Base-by-base conservation (phyloP, 2,797 vertebrate genomes). In the Syngnathus rostellatus region DNA sequence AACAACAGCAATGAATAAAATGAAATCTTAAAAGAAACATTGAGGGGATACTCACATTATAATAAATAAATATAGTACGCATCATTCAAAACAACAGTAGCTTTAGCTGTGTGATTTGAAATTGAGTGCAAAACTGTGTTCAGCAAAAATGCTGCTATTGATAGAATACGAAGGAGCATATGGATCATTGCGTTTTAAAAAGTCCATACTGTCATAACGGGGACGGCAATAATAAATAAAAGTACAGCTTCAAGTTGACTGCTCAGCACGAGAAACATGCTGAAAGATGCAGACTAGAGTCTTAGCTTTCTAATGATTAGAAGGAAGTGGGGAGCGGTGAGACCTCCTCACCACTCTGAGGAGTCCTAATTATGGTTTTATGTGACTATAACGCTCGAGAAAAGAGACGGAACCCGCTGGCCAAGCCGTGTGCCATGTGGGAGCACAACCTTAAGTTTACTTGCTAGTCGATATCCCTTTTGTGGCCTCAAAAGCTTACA, bases 301-400 rank as follows among this genome's bases (percentile, higher is more conserved):
- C n/a, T 0, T 25, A 64, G 31, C 70, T 72, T 63, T 65, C 40
- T 68, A 79, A 54, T 73, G 67, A 74, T 76, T 77, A 71, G 50
- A 61, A 48, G 39, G 62, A 77, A 70, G 73, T 39, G 40, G 58
- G 31, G 68, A 72, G 51, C 51, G 53, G 37, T 43, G 66, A 68
- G 62, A 53, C 38, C 37, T 67, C 45, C 38, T 63, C 21, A 43
- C 61, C 62, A 45, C 72, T 65, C 45, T 59, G n/a, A 46, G 62
- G 66, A 66, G 62, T 67, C 62, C 69, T 70, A 31, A 66, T 71
- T 57, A 38, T 41, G 64, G 63, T 75, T 79, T 75, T 68, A 79
- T 80, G 68, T 70, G 62, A 74, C 41, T 66, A 78, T 80, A 84
- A 79, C 74, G 69, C 77, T 69, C 31, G 68, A 64, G 66, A 71